Conservation (phyloP, 2,888 invertebrate genomes). For the Cynaeus angustus region DNA sequence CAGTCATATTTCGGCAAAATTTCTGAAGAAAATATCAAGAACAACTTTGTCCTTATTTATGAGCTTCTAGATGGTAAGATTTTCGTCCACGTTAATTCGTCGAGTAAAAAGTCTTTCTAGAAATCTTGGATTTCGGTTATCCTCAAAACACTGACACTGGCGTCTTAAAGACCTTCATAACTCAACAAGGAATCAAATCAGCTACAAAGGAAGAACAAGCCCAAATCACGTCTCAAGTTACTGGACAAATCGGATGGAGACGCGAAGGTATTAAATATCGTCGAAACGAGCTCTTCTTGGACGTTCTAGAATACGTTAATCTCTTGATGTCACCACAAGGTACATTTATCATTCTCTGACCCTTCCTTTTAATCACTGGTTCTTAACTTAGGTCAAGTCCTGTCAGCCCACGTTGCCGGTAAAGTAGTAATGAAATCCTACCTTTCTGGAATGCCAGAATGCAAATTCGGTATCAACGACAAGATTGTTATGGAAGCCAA, state of each 20-base stretch:
- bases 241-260: conserved; percentile 99
- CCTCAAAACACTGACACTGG: conserved; percentile 99
- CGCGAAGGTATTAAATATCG: conserved; percentile 99
- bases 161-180: conserved; percentile 98
- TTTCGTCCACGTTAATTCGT: background rate
- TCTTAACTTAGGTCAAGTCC: conserved; percentile 89
- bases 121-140: conserved; percentile 99
- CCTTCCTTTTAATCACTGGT: conserved; percentile 21
- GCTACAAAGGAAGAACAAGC: conserved; percentile 99
- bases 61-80: conserved; percentile 94
- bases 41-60: conserved; percentile 99
- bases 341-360: conserved; percentile 63
- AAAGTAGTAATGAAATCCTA: conserved; percentile 99
- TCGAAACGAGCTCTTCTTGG: conserved; percentile 97
- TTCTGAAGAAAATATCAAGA: conserved; percentile 99
- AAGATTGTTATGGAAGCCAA: conserved; percentile 99
- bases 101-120: conserved; percentile 71
- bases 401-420: conserved; percentile 99
- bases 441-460: conserved; percentile 99
- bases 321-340: conserved; percentile 99
- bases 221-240: conserved; percentile 97
- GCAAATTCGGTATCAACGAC: conserved; percentile 99
- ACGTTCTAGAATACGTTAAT: conserved; percentile 99
- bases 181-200: conserved; percentile 99
- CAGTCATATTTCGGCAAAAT: conserved; percentile 99